phyloP scores from a whole-genome alignment of 2,797 vertebrate genomes.

The Hippopotamyrus pictus region DNA sequence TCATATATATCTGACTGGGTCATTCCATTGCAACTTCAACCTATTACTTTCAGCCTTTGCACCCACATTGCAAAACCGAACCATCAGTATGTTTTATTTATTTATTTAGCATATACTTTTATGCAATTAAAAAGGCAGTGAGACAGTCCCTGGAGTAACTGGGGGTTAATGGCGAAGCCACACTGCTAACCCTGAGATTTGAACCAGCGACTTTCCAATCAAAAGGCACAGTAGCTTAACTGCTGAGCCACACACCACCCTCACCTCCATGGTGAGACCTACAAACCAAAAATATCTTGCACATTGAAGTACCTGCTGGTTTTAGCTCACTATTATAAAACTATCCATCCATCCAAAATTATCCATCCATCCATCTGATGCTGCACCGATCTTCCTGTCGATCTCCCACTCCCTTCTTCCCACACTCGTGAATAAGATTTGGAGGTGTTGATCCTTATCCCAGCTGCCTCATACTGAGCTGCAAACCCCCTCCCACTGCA shows the following conservation, averaged over 20 bases:
- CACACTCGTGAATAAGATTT: neutral
- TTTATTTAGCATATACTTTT: neutral
- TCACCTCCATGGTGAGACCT: neutral
- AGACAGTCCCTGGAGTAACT: neutral
- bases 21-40: neutral
- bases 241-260: neutral
- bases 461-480: neutral
- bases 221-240: neutral
- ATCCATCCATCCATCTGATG: neutral
- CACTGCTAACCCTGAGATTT: neutral
- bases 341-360: neutral
- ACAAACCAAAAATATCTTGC: neutral
- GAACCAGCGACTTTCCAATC: neutral
- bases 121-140: neutral
- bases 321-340: neutral
- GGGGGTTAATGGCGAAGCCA: neutral
- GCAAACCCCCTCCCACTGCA: neutral
- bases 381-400: neutral
- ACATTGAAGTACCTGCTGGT: neutral
- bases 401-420: neutral
- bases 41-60: neutral
- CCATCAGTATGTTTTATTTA: neutral
- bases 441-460: neutral
- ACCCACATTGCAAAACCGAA: neutral
- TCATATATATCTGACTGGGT: neutral